Conservation (phyloP, 2,888 invertebrate genomes). For the Dinocampus coccinellae region DNA sequence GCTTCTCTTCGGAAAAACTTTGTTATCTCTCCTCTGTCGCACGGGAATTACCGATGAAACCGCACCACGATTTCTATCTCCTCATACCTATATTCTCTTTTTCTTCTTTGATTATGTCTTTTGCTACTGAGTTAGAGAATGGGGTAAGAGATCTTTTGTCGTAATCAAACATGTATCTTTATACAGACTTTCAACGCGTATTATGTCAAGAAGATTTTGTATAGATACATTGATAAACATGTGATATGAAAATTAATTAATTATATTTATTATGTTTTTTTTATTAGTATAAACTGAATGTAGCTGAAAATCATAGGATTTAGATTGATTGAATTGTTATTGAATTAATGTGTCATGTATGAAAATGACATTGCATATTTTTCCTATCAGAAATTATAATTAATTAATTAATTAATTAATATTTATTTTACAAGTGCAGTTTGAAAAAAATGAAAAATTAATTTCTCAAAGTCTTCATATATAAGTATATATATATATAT, state of each 20-base stretch:
- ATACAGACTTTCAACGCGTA: neutral
- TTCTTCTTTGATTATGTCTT: neutral
- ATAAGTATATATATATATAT: no score
- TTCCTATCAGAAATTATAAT: neutral
- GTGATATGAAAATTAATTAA: no score
- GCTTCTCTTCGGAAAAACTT: slow-evolving; percentile 20
- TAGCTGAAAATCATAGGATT: neutral
- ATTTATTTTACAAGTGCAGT: neutral
- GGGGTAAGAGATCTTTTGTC: slow-evolving; percentile 2
- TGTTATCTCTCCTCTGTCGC: slow-evolving; percentile 19
- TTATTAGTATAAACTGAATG: neutral
- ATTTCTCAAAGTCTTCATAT: neutral
- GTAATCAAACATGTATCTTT: neutral
- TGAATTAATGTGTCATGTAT: neutral
- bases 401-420: neutral
- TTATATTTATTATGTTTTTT: no score
- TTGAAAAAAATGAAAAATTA: neutral
- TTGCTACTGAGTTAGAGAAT: no score
- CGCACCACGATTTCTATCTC: slow-evolving; percentile 14
- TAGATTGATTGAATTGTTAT: neutral
- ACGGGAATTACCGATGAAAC: slow-evolving; percentile 34
- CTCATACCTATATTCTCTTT: neutral
- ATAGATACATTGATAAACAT: neutral
- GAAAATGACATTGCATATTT: neutral
- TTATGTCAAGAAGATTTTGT: neutral